Evolutionary conservation across 2,888 invertebrate genomes (phyloP), one percentile per base, ranked within the genome.

Genomic region (Auanema freiburgensis): DNA sequence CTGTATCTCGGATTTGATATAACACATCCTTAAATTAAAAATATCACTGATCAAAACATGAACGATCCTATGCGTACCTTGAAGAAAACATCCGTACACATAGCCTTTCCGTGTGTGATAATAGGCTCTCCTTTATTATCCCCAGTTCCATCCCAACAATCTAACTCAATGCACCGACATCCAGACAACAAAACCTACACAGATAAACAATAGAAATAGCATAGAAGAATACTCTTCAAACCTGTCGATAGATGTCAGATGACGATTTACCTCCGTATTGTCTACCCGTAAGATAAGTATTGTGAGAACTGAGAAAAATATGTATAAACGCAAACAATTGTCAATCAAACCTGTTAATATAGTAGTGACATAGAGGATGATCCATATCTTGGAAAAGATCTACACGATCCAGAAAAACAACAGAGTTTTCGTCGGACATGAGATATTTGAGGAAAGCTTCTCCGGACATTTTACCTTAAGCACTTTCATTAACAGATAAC

Each of bases 381-480:
- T 98, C 97, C 98, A 99, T 97, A 74, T 98, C 97, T 85, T 87
- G 87, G 79, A 87, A 87, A 59, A 78, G 65, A 33, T 83, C 81
- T 40, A 80, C 80, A n/a, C 96, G 89, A 86, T 98, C 98, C 75
- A 98, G 88, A 87, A 98, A 98, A 71, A 99, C 97, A 0, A 98
- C 97, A 0, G 97, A 95, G 87, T 99, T 99, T 87, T 99, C 98
- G 85, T 99, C 98, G 0, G 97, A 97, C 95, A 99, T 98, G 74
- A 98, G 89, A 87, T 97, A 98, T 66, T 96, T 90, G 86, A 96
- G 93, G 77, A 98, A 89, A 43, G 97, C 97, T 85, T 97, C 96
- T 85, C 95, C 91, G 66, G 80, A 81, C 80, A 83, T 83, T 71
- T 83, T 81, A n/a, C 82, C 78, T 75, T 44, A 57, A 62, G 10